phyloP scores from a whole-genome alignment of 2,113 vertebrate genomes.

The Bubalus kerabau region DNA sequence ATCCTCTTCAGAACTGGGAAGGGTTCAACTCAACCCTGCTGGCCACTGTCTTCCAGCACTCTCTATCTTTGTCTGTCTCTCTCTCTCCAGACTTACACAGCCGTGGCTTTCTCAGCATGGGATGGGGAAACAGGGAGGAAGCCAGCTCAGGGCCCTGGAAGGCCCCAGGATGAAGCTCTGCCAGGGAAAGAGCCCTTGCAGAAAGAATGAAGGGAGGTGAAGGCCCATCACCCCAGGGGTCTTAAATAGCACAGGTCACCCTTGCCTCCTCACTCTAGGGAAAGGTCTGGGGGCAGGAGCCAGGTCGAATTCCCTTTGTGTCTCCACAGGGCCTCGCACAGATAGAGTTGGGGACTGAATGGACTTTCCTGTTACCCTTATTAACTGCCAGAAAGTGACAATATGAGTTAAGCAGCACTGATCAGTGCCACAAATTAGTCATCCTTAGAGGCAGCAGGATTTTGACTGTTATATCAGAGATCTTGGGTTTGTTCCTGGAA shows the following conservation, averaged over 20 bases:
- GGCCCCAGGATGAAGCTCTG: not conserved
- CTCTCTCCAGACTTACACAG: not conserved
- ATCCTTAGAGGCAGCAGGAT: not conserved
- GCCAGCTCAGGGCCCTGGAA: not conserved
- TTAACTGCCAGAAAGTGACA: not conserved
- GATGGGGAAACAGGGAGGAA: not conserved
- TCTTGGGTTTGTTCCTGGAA: conserved; percentile 35
- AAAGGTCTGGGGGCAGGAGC: not conserved
- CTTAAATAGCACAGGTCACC: no score
- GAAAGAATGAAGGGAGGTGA: no score
- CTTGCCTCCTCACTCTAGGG: not conserved
- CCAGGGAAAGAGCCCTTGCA: not conserved
- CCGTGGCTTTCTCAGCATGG: not conserved
- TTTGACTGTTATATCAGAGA: not conserved
- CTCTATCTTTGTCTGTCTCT: not conserved
- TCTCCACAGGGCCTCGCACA: not conserved
- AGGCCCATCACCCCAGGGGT: no score
- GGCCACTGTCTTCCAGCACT: not conserved
- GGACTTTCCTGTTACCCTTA: not conserved
- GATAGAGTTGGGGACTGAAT: not conserved
- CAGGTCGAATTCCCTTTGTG: not conserved
- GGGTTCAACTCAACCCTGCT: not conserved
- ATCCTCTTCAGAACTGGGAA: not conserved
- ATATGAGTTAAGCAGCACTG: not conserved
- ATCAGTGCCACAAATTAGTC: not conserved